Evolutionary conservation across 1,140 invertebrate species (phyloP).

Genomic region (Psix sp.): DNA sequence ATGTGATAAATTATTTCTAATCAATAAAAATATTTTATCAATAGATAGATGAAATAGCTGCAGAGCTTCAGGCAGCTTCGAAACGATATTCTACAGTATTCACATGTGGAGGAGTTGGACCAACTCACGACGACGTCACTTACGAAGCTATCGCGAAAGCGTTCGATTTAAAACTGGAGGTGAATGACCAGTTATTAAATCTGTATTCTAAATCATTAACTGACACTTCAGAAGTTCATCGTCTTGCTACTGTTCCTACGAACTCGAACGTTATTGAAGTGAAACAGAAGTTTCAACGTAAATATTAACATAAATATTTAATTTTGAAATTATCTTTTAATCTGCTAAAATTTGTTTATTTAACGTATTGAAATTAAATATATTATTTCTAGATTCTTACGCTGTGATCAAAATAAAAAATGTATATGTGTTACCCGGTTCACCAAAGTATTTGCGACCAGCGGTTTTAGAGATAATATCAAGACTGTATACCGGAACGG

Average conservation of each 20-base stretch:
- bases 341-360: background rate
- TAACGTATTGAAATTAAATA: slow-evolving; percentile 4
- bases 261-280: slow-evolving; percentile 64
- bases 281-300: slow-evolving; percentile 33
- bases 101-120: slow-evolving; percentile 86
- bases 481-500: slow-evolving; percentile 25
- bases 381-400: slow-evolving; percentile 68
- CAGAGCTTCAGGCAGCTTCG: slow-evolving; percentile 80
- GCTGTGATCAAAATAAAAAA: slow-evolving; percentile 82
- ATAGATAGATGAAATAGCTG: slow-evolving; percentile 80
- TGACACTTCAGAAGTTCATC: slow-evolving; percentile 50
- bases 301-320: slow-evolving; percentile 1
- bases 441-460: slow-evolving; percentile 80
- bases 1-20: background rate
- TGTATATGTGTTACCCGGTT: slow-evolving; percentile 84
- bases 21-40: slow-evolving; percentile 24
- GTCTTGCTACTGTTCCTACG: slow-evolving; percentile 60
- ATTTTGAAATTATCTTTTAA: slow-evolving; percentile 3
- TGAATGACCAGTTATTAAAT: slow-evolving; percentile 77
- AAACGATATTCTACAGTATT: slow-evolving; percentile 78
- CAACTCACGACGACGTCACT: slow-evolving; percentile 87
- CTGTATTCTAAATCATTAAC: slow-evolving; percentile 70
- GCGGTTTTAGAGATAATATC: slow-evolving; percentile 73
- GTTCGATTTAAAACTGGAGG: slow-evolving; percentile 78
- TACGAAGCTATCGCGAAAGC: slow-evolving; percentile 83